Evolutionary conservation across 2,797 vertebrate genomes (phyloP), one percentile per base, ranked within the genome.

Genomic region (Gadopsis marmoratus): DNA sequence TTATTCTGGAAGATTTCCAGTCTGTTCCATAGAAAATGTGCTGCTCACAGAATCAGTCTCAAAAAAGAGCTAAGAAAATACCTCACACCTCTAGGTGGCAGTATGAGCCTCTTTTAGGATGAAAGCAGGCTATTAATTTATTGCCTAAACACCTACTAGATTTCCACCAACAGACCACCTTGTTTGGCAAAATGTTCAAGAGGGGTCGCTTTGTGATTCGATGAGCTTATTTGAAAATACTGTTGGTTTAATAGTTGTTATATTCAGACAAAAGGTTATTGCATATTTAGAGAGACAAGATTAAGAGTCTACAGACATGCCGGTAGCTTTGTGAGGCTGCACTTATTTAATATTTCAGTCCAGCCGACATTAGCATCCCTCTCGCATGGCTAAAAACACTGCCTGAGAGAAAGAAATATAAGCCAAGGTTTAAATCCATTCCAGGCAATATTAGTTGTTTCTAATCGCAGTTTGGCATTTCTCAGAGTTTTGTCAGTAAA

Each of bases 41-140:
- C 5, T 33, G 43, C 37, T 65, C n/a, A 54, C 26, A 54, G 17
- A 50, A n/a, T 37, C 23, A 19, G 43, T 48, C 56, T 50, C 21
- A 21, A 11, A 8, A 31, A 19, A 7, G 61, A 45, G 31, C 9
- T 26, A 3, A 43, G 13, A 37, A 35, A 41, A 50, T 39, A 35
- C 33, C 33, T 35, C 33, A 35, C 17, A 45, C 62, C 55, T 61
- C 54, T 53, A 60, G 0, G n/a, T 66, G 69, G 69, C 63, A 67
- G 2, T 4, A 4, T 47, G 0, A n/a, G 17, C 33, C 35, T 50
- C 35, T 26, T 55, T 3, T 21, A 3, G 13, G 29, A 65, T 41
- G 2, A 56, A 41, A 71, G 0, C 1, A 29, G 45, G 16, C 21
- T 19, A 35, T 33, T 16, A 17, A 58, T 70, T 35, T 23, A 48